phyloP scores from a whole-genome alignment of 1,140 invertebrate species.

The Monomorium pharaonis region DNA sequence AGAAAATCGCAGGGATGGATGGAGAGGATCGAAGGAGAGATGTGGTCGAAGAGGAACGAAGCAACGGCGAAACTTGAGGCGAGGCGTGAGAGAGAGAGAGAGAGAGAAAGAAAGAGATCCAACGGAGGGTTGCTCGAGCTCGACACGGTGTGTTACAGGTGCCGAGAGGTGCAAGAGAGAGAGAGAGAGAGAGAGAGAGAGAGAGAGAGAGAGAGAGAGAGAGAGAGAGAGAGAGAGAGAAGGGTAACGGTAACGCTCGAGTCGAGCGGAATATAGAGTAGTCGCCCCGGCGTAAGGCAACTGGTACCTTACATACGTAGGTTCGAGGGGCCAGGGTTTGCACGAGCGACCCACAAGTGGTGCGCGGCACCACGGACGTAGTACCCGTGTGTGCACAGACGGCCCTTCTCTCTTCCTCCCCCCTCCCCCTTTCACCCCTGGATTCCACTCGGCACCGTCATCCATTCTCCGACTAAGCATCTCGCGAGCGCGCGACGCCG shows the following conservation, averaged over 20 bases:
- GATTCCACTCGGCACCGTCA: conserved; percentile 14
- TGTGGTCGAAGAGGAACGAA: conserved; percentile 16
- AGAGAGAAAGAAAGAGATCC: too few species aligned
- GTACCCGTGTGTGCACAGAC: conserved; percentile 45
- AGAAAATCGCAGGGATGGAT: conserved; percentile 34
- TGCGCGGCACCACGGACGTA: conserved; percentile 59
- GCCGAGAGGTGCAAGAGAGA: conserved; percentile 68
- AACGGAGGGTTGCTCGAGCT: conserved; percentile 16
- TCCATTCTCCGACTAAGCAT: conserved; percentile 35
- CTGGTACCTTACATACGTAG: conserved; percentile 49
- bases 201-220: too few species aligned
- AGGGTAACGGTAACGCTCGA: conserved; percentile 72
- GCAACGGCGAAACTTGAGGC: neutral
- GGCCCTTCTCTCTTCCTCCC: conserved; percentile 23
- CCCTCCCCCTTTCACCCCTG: too few species aligned
- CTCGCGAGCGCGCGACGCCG: neutral
- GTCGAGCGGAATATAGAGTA: conserved; percentile 77
- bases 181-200: too few species aligned
- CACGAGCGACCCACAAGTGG: conserved; percentile 74
- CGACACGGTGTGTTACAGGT: conserved; percentile 66
- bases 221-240: too few species aligned
- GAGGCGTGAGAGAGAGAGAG: neutral
- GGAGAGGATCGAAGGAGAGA: neutral
- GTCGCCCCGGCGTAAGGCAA: conserved; percentile 35
- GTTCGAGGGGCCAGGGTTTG: conserved; percentile 61